Percentiles rank a stretch among this genome's conserved stretches.
Conservation (phyloP, 2,797 vertebrate genomes). For the Cyprinodon diabolis region DNA sequence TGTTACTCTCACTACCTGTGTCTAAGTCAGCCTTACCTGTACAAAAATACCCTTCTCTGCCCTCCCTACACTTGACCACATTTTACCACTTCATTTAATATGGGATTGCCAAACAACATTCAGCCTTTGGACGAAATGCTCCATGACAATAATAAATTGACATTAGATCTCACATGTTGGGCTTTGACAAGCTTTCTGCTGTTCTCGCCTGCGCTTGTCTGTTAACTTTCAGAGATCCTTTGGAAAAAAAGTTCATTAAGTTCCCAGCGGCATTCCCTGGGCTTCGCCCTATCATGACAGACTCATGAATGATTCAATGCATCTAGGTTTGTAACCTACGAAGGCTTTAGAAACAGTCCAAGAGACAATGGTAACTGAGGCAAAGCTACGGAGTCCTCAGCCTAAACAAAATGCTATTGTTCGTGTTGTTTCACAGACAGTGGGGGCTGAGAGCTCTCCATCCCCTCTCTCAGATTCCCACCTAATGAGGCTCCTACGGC, state of each 20-base stretch:
- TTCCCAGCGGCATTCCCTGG: conserved; percentile 62
- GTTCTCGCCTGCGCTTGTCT: conserved; percentile 47
- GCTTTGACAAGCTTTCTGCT: conserved; percentile 50
- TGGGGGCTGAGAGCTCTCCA: conserved; percentile 38
- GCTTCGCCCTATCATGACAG: conserved; percentile 64
- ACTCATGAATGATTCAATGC: conserved; percentile 72
- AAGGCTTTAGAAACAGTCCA: conserved; percentile 54
- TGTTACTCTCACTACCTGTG: conserved; percentile 32
- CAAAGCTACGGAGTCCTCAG: conserved; percentile 66
- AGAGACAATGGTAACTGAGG: conserved; percentile 68
- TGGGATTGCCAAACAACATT: conserved; percentile 14
- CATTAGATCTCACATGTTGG: conserved; percentile 38
- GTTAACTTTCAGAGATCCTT: conserved; percentile 56
- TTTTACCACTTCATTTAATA: conserved; percentile 38
- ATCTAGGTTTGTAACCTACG: conserved; percentile 73
- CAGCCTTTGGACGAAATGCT: no score
- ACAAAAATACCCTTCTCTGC: conserved; percentile 65
- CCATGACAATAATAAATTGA: conserved; percentile 18
- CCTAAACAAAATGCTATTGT: conserved; percentile 79
- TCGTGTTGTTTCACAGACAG: conserved; percentile 71
- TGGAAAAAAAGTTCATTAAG: conserved; percentile 75
- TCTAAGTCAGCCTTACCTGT: conserved; percentile 43
- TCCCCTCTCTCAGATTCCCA: conserved; percentile 59
- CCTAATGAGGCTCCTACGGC: conserved; percentile 58
- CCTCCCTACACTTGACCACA: conserved; percentile 15